Conservation (phyloP, 2,113 vertebrate species). For the Hippoglossus stenolepis region DNA sequence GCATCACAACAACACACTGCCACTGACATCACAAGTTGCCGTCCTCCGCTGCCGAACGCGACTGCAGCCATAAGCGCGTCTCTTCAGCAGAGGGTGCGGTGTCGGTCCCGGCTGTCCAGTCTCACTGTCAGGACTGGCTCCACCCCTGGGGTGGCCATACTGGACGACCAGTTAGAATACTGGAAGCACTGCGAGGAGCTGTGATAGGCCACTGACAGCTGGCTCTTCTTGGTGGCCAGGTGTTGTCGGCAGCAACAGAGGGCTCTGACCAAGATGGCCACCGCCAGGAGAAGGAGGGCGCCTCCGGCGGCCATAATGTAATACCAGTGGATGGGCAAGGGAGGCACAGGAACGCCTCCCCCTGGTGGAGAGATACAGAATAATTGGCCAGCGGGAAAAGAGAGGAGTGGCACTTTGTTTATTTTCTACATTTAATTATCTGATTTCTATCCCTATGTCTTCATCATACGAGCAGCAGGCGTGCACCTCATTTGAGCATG, state of each 20-base stretch:
- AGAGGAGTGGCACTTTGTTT: constrained; percentile 62
- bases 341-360: constrained; percentile 96
- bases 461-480: constrained; percentile 66
- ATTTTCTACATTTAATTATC: constrained; percentile 41
- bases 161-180: constrained; percentile 89
- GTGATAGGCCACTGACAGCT: constrained; percentile 98
- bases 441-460: constrained; percentile 40
- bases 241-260: constrained; percentile 97
- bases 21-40: constrained; percentile 32
- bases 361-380: constrained; percentile 99
- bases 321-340: constrained; percentile 99
- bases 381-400: constrained; percentile 89
- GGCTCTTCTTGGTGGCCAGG: constrained; percentile 98
- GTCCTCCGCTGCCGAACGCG: constrained; percentile 44
- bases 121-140: constrained; percentile 97
- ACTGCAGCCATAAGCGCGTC: constrained; percentile 24
- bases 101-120: constrained; percentile 83
- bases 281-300: constrained; percentile 95
- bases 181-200: constrained; percentile 97
- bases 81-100: constrained; percentile 79
- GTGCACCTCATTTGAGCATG: constrained; percentile 76
- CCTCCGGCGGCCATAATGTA: constrained; percentile 98
- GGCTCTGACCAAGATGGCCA: constrained; percentile 93
- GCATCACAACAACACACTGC: constrained; percentile 29
- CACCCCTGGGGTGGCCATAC: constrained; percentile 86